phyloP scores from a whole-genome alignment of 2,888 invertebrate genomes.

The Hypsopygia costalis region DNA sequence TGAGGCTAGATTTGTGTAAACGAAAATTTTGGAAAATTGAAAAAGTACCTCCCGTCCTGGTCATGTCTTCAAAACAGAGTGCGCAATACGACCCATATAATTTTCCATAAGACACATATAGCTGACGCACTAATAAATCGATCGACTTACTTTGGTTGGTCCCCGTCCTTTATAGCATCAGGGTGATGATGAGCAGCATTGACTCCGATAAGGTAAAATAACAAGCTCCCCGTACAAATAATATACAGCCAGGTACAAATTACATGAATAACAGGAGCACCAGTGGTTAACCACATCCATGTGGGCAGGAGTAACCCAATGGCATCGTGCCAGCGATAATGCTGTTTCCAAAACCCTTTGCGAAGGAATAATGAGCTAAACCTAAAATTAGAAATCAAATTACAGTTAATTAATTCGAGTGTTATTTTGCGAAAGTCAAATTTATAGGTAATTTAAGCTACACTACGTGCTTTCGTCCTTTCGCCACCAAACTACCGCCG shows the following conservation, averaged over 20 bases:
- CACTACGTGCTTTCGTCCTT: too few species aligned
- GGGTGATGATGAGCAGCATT: constrained; percentile 91
- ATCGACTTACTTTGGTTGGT: constrained; percentile 61
- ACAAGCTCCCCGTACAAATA: constrained; percentile 75
- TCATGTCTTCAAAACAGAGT: too few species aligned
- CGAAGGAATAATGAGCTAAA: constrained; percentile 39
- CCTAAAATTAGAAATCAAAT: constrained; percentile 42
- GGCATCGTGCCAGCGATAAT: constrained; percentile 55
- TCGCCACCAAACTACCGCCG: too few species aligned
- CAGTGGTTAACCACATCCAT: constrained; percentile 55
- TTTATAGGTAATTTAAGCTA: too few species aligned
- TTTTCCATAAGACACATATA: too few species aligned
- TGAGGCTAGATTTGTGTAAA: too few species aligned
- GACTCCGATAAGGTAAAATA: constrained; percentile 83
- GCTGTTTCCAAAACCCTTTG: constrained; percentile 42
- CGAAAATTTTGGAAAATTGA: too few species aligned
- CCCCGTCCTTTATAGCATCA: constrained; percentile 88
- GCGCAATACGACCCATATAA: too few species aligned
- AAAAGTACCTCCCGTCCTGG: too few species aligned
- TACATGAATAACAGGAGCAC: constrained; percentile 41
- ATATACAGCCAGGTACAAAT: constrained; percentile 79
- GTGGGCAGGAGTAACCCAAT: constrained; percentile 57
- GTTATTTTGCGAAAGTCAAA: too few species aligned
- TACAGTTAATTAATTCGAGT: too few species aligned
- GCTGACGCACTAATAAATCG: too few species aligned